A percentile compares a stretch with the other conserved stretches of the same genome.
phyloP scores from a whole-genome alignment of 2,113 vertebrate genomes.

The Macaca nemestrina region DNA sequence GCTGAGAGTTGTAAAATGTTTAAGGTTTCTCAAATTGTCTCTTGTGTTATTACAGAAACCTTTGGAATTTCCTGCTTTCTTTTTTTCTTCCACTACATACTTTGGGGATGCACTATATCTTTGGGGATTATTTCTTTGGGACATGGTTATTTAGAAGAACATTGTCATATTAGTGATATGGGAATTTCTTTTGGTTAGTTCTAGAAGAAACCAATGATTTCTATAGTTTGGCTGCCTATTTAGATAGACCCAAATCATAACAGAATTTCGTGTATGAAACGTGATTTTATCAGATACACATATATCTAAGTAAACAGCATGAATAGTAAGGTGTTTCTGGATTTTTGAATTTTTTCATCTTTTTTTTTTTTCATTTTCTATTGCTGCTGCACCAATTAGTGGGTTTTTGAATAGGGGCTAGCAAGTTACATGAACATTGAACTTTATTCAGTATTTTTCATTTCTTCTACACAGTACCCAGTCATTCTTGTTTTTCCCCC shows the following conservation, averaged over 20 bases:
- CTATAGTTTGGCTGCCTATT: background rate
- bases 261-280: background rate
- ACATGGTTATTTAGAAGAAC: background rate
- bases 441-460: background rate
- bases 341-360: background rate
- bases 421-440: background rate
- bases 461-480: background rate
- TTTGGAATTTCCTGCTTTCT: background rate
- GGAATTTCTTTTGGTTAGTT: slow-evolving; percentile 11
- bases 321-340: background rate
- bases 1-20: background rate
- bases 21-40: background rate
- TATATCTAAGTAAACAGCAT: background rate
- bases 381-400: too few relatives aligned
- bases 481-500: background rate
- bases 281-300: background rate
- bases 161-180: background rate
- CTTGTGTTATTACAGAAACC: slow-evolving; percentile 25
- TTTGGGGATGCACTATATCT: background rate
- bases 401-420: background rate
- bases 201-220: slow-evolving; percentile 37
- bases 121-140: background rate
- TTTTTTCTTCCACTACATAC: background rate
- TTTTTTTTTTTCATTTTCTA: too few relatives aligned
- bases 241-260: slow-evolving; percentile 27